These are phyloP conservation scores for Patiria pectinifera DNA, from an alignment of 53 echinoderm and acorn worm genomes.

Conservation along the genomic window DNA sequence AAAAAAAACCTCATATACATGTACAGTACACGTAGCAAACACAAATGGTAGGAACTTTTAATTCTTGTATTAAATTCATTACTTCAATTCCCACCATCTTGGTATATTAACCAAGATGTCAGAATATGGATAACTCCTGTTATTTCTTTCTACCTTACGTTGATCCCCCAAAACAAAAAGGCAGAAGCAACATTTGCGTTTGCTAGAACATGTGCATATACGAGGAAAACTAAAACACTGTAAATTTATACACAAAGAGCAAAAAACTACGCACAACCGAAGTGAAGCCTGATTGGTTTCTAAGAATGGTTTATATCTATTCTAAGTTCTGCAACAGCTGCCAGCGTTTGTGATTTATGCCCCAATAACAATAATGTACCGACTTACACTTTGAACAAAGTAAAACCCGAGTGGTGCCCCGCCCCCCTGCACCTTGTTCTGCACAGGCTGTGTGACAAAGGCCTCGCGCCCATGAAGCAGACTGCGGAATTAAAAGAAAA, in stretches of 20 bases:
- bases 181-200: no score
- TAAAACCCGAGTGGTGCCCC: constrained; percentile 95
- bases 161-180: no score
- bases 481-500: constrained; percentile 81
- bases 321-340: neutral
- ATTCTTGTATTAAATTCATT: neutral
- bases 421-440: constrained; percentile 82
- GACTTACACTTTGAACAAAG: constrained; percentile 99
- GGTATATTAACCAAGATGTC: no score
- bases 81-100: neutral
- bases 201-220: no score
- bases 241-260: no score
- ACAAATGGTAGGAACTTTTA: neutral
- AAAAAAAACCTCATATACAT: neutral
- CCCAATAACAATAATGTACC: constrained; percentile 2
- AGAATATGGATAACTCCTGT: no score
- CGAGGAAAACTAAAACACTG: no score
- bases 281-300: no score
- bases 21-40: neutral
- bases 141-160: no score
- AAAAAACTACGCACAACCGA: no score
- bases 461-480: constrained; percentile 98
- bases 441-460: constrained; percentile 94
- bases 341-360: neutral
- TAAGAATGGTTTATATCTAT: neutral